Conservation (phyloP, 2,888 invertebrate species). For the Drosophila atroscutellata region DNA sequence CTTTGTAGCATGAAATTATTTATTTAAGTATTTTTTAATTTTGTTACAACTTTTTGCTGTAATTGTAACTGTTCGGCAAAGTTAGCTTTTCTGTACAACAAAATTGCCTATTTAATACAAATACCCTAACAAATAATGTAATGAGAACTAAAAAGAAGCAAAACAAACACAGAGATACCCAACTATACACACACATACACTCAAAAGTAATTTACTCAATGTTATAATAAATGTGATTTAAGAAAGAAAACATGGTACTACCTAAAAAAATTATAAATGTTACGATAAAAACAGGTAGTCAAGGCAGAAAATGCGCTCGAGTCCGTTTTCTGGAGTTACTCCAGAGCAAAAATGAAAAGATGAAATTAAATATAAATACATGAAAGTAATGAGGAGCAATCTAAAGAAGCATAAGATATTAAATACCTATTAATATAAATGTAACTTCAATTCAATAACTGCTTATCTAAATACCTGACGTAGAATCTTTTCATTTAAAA, state of each 20-base stretch:
- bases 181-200: slow-evolving; percentile 68
- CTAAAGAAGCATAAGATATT: slow-evolving; percentile 64
- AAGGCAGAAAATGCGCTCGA: slow-evolving; percentile 32
- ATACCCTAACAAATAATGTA: slow-evolving; percentile 50
- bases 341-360: slow-evolving; percentile 39
- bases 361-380: slow-evolving; percentile 48
- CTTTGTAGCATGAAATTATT: slow-evolving; percentile 71
- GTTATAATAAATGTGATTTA: slow-evolving; percentile 81
- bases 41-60: slow-evolving; percentile 64
- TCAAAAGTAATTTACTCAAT: slow-evolving; percentile 77
- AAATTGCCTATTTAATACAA: slow-evolving; percentile 59
- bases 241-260: slow-evolving; percentile 72
- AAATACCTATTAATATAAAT: slow-evolving; percentile 72
- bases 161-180: slow-evolving; percentile 42
- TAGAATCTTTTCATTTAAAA: slow-evolving; percentile 81
- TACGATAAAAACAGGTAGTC: slow-evolving; percentile 56
- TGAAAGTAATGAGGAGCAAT: slow-evolving; percentile 64
- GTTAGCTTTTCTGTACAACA: slow-evolving; percentile 65
- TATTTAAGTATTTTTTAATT: slow-evolving; percentile 72
- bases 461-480: slow-evolving; percentile 84
- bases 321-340: slow-evolving; percentile 35
- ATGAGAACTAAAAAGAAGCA: slow-evolving; percentile 19
- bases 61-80: slow-evolving; percentile 64
- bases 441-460: slow-evolving; percentile 79
- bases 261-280: slow-evolving; percentile 58